Conservation (phyloP, 2,797 vertebrate species). For the Phrynocephalus forsythii region DNA sequence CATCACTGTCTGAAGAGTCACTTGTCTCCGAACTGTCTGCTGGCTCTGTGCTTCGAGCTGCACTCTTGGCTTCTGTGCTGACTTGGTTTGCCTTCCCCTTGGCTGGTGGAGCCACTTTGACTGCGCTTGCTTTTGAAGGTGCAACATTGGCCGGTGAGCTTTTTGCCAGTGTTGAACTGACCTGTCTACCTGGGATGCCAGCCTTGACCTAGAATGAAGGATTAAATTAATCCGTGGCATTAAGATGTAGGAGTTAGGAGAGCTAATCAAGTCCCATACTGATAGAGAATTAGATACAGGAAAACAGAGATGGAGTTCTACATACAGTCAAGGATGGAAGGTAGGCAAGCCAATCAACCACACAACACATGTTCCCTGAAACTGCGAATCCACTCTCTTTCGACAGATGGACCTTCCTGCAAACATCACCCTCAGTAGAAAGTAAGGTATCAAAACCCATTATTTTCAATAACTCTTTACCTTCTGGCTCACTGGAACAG, state of each 20-base stretch:
- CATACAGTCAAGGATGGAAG: background rate
- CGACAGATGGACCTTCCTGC: background rate
- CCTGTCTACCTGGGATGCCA: constrained; percentile 52
- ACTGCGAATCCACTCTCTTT: background rate
- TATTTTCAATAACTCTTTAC: constrained; percentile 17
- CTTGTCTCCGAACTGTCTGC: constrained; percentile 62
- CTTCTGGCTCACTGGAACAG: constrained; percentile 66
- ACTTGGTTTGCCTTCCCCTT: constrained; percentile 17
- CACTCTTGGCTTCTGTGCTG: background rate
- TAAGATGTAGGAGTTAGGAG: no score
- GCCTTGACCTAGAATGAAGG: constrained; percentile 65
- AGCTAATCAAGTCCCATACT: no score
- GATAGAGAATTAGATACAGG: no score
- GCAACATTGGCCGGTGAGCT: constrained; percentile 11
- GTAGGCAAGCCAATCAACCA: background rate
- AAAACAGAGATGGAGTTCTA: no score
- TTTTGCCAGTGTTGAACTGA: constrained; percentile 53
- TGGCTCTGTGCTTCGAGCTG: constrained; percentile 21
- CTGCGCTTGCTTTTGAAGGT: constrained; percentile 20
- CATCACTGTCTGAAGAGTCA: constrained; percentile 52
- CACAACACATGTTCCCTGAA: fast-evolving
- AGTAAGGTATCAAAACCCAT: background rate
- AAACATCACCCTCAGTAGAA: background rate
- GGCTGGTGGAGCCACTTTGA: constrained; percentile 25
- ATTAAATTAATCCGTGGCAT: background rate